Evolutionary conservation across 2,113 vertebrate species (phyloP), one percentile per base, ranked within the genome.

Genomic region (Prietella phreatophila): DNA sequence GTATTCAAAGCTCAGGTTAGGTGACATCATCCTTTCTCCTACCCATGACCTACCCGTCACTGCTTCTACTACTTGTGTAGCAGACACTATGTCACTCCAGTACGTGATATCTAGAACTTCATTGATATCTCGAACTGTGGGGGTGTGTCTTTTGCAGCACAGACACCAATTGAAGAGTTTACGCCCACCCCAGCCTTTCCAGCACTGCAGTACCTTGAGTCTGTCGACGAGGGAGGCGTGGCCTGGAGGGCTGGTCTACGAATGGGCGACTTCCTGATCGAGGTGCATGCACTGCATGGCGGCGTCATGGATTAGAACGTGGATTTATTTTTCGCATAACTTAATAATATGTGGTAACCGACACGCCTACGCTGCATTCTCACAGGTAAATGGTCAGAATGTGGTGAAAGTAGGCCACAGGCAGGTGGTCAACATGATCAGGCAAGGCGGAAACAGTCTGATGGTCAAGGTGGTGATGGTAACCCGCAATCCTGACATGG

Each of bases 391-490:
- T 0, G 97, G 97, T 83, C 97, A 98, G 93, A 98, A 98, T 2
- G 97, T 98, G 91, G 97, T 98, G 88, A 98, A 98, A 92, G 97
- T 98, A 0, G 97, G 97, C 76, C 97, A 98, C 93, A 95, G 97
- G 0, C 97, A 98, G 92, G 97, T 98, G 80, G 97, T 98, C 91
- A 97, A 97, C 95, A 98, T 98, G 97, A 98, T 98, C 91, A 95
- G 97, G 14, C 97, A 98, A 83, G 97, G 97, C 0, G 97, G 97
- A 90, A 98, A 98, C 94, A 97, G 96, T 86, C 96, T 98, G 88
- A 97, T 97, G 96, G 97, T 98, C 81, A 98, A 98, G 93, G 97
- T 98, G 87, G 97, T 98, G 90, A 98, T 98, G 97, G 97, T 98
- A 14, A 97, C 96, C 10, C 94, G 97, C 89, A 97, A 98, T 91